Conservation (phyloP, 2,888 invertebrate genomes). For the Plagodis dolabraria region DNA sequence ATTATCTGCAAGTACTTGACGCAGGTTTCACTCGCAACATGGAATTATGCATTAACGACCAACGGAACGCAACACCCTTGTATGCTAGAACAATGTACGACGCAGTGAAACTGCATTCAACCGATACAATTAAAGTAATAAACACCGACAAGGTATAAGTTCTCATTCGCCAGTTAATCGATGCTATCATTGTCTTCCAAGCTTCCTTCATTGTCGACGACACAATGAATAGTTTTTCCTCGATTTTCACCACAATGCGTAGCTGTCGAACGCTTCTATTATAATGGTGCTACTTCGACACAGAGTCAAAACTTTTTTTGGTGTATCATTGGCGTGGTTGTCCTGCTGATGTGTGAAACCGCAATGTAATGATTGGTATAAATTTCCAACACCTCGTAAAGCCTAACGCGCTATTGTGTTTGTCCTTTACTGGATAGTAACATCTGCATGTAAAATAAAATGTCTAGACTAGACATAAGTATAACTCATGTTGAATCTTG, state of each 20-base stretch:
- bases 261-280: slow-evolving; percentile 61
- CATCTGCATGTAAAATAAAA: slow-evolving; percentile 49
- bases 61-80: slow-evolving; percentile 64
- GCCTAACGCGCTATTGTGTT: slow-evolving; percentile 50
- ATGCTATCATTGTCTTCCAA: slow-evolving; percentile 75
- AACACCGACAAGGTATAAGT: slow-evolving; percentile 67
- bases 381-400: slow-evolving; percentile 48
- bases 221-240: slow-evolving; percentile 75
- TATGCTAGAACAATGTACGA: slow-evolving; percentile 71
- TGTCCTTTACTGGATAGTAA: slow-evolving; percentile 34
- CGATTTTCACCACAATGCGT: slow-evolving; percentile 64
- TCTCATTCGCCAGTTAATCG: slow-evolving; percentile 76
- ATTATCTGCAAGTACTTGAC: slow-evolving; percentile 56
- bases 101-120: slow-evolving; percentile 74
- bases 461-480: slow-evolving; percentile 26
- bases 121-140: slow-evolving; percentile 80
- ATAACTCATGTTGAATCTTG: background rate
- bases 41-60: slow-evolving; percentile 72
- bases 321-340: slow-evolving; percentile 52
- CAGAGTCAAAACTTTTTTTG: slow-evolving; percentile 41
- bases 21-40: slow-evolving; percentile 73
- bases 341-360: slow-evolving; percentile 63
- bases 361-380: slow-evolving; percentile 69
- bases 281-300: slow-evolving; percentile 39
- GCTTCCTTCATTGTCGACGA: slow-evolving; percentile 67